phyloP scores from a whole-genome alignment of 2,888 invertebrate genomes.

The Chromoteleia sp. region DNA sequence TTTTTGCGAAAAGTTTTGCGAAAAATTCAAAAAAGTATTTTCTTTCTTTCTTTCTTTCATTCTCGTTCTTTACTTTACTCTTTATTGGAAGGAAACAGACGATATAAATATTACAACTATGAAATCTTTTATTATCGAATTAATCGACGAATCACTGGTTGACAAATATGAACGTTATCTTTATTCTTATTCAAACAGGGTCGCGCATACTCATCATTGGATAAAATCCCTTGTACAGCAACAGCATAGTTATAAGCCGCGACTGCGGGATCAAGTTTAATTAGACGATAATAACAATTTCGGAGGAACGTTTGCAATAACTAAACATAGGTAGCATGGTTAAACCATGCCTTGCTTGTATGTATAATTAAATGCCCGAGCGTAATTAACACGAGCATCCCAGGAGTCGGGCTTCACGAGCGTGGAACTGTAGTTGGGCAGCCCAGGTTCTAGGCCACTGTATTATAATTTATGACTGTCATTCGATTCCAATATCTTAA shows the following conservation, averaged over 20 bases:
- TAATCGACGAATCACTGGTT: too few species aligned
- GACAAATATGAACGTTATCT: too few species aligned
- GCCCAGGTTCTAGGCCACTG: constrained; percentile 7
- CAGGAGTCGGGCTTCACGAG: constrained; percentile 32
- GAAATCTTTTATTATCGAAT: too few species aligned
- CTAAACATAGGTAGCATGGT: constrained; percentile 42
- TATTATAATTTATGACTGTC: constrained; percentile 56
- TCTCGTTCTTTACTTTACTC: too few species aligned
- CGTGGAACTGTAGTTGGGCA: constrained; percentile 29
- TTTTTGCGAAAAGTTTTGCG: too few species aligned
- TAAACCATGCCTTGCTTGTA: constrained; percentile 37
- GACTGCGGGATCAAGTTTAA: constrained; percentile 52
- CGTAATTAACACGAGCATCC: constrained; percentile 72
- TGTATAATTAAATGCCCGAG: constrained; percentile 71
- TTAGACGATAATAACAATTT: constrained; percentile 65
- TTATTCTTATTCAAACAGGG: constrained; percentile 1
- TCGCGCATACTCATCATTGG: neutral
- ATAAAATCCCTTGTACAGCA: constrained; percentile 17
- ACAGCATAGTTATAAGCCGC: constrained; percentile 35
- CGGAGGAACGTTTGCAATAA: constrained; percentile 48
- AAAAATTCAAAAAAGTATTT: too few species aligned
- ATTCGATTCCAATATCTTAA: constrained; percentile 53
- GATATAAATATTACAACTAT: too few species aligned
- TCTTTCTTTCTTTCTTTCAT: too few species aligned
- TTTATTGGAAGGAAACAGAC: too few species aligned